These are phyloP conservation scores for Amia ocellicauda DNA, from an alignment of 2,113 vertebrate species.

Conservation along the genomic window DNA sequence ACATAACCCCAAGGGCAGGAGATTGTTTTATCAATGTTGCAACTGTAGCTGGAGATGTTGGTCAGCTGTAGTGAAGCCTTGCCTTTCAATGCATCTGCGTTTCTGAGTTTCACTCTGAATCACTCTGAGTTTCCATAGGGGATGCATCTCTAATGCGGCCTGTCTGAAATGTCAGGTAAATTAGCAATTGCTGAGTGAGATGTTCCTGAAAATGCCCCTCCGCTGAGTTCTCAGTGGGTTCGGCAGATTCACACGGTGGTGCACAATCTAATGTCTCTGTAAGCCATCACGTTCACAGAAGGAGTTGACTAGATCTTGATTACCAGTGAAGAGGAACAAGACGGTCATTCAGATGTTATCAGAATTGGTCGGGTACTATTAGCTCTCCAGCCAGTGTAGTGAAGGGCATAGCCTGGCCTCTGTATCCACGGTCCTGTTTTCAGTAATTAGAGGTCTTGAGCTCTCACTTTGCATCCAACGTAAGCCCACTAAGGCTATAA, in stretches of 20 bases:
- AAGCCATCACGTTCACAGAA: neutral
- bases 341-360: neutral
- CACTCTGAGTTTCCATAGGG: too few relatives aligned
- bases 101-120: too few relatives aligned
- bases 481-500: conserved; percentile 23
- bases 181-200: too few relatives aligned
- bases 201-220: too few relatives aligned
- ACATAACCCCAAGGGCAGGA: too few relatives aligned
- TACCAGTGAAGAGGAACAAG: neutral
- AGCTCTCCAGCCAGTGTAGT: neutral
- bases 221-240: too few relatives aligned
- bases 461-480: conserved; percentile 23
- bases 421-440: neutral
- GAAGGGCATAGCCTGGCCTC: neutral
- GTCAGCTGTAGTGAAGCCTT: too few relatives aligned
- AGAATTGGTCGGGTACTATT: neutral
- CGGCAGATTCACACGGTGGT: neutral
- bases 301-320: neutral
- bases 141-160: too few relatives aligned
- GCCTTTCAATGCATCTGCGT: too few relatives aligned
- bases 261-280: neutral
- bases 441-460: conserved; percentile 22
- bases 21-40: too few relatives aligned
- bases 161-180: too few relatives aligned
- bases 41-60: too few relatives aligned